Evolutionary conservation across 2,888 invertebrate genomes (phyloP).

Genomic region (Ectemnius continuus): DNA sequence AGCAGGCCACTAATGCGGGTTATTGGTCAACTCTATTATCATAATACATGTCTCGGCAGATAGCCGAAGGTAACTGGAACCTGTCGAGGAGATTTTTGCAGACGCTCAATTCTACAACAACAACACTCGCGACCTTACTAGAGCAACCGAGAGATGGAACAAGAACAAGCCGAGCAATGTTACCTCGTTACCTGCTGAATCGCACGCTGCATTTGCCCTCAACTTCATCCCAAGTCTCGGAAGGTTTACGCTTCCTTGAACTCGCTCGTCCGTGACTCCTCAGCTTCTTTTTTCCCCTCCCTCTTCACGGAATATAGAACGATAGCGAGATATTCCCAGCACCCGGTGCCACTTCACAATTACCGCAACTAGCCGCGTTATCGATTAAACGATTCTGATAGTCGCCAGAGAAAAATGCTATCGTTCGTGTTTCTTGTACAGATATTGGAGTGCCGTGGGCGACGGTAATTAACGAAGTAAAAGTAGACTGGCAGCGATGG

Average conservation of each 20-base stretch:
- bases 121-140: too few species aligned
- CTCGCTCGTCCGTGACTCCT: conserved; percentile 11
- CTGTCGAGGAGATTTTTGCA: conserved; percentile 39
- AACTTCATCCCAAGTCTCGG: conserved; percentile 24
- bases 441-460: not conserved
- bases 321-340: not conserved
- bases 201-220: conserved; percentile 32
- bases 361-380: not conserved
- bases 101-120: conserved; percentile 7
- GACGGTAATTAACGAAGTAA: conserved; percentile 35
- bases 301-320: not conserved
- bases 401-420: not conserved
- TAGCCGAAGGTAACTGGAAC: conserved; percentile 41
- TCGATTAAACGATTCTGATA: not conserved
- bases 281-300: not conserved
- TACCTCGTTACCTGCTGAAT: conserved; percentile 46
- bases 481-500: conserved; percentile 17
- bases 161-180: conserved; percentile 25
- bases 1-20: conserved; percentile 6
- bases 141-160: too few species aligned
- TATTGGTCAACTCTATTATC: conserved; percentile 29
- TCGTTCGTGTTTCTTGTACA: not conserved
- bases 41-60: conserved; percentile 19
- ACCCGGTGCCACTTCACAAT: not conserved
- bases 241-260: conserved; percentile 15